A percentile compares a stretch with the other conserved stretches of the same genome.
Conservation (phyloP, 2,888 invertebrate species). For the Cancer borealis region DNA sequence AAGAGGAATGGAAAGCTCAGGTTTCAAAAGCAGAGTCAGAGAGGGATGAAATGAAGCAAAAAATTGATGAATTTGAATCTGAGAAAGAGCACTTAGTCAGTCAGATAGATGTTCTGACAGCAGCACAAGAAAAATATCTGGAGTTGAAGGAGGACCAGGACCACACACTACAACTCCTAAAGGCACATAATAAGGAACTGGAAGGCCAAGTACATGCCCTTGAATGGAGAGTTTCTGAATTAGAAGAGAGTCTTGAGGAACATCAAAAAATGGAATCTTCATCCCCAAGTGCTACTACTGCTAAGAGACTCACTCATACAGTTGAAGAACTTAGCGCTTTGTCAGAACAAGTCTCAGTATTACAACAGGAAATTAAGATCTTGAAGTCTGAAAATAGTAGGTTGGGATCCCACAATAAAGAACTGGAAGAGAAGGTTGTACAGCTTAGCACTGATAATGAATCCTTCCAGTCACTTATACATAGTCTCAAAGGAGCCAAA, state of each 20-base stretch:
- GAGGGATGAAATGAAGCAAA: slow-evolving; percentile 85
- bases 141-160: slow-evolving; percentile 92
- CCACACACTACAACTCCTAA: slow-evolving; percentile 87
- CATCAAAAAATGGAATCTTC: background rate
- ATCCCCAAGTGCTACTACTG: background rate
- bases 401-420: slow-evolving; percentile 52
- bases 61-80: slow-evolving; percentile 83
- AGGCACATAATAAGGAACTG: slow-evolving; percentile 86
- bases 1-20: slow-evolving; percentile 85
- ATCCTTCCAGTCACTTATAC: slow-evolving; percentile 62
- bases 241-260: slow-evolving; percentile 71
- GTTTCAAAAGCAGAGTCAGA: slow-evolving; percentile 81
- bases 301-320: background rate
- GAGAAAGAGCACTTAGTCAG: slow-evolving; percentile 87
- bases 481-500: slow-evolving; percentile 66
- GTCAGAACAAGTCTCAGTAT: slow-evolving; percentile 44
- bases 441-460: slow-evolving; percentile 63
- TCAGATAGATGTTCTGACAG: slow-evolving; percentile 87
- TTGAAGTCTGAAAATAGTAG: slow-evolving; percentile 69
- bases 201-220: slow-evolving; percentile 84
- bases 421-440: slow-evolving; percentile 70
- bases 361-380: slow-evolving; percentile 61
- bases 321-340: background rate
- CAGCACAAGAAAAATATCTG: slow-evolving; percentile 88
- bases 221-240: slow-evolving; percentile 76